Percentiles rank a stretch among this genome's conserved stretches.
phyloP scores from a whole-genome alignment of 2,797 vertebrate species.

The Petrocephalus sullivani region DNA sequence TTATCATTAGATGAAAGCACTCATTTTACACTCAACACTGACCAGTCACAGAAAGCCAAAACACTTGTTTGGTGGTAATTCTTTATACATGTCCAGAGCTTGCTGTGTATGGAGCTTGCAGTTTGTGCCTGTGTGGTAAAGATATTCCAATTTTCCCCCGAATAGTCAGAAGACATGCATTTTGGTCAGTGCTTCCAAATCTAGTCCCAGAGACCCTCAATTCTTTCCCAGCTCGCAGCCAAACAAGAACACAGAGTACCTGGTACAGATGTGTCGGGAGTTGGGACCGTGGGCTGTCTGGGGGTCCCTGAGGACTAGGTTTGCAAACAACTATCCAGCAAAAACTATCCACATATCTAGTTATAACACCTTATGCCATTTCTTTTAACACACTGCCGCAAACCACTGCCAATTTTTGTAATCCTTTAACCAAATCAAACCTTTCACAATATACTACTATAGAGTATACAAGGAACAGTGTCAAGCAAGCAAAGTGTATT shows the following conservation, averaged over 20 bases:
- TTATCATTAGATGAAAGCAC: background rate
- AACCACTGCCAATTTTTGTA: background rate
- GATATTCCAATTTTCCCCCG: background rate
- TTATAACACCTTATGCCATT: background rate
- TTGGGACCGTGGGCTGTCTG: background rate
- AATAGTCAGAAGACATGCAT: background rate
- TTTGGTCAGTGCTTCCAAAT: background rate
- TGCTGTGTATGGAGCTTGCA: background rate
- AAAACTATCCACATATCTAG: background rate
- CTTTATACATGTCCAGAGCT: background rate
- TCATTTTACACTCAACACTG: background rate
- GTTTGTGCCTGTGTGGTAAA: background rate
- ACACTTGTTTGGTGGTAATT: background rate
- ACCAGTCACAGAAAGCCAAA: background rate
- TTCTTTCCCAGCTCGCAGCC: background rate
- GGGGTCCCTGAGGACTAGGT: background rate
- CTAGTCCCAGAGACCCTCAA: background rate
- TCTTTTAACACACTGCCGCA: background rate
- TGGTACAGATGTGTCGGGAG: background rate
- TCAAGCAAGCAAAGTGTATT: background rate
- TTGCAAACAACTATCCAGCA: background rate
- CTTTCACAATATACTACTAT: background rate
- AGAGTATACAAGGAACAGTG: background rate
- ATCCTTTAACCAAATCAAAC: background rate
- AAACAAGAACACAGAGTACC: background rate